phyloP scores from a whole-genome alignment of 2,797 vertebrate genomes.

The Linurgus olivaceus region DNA sequence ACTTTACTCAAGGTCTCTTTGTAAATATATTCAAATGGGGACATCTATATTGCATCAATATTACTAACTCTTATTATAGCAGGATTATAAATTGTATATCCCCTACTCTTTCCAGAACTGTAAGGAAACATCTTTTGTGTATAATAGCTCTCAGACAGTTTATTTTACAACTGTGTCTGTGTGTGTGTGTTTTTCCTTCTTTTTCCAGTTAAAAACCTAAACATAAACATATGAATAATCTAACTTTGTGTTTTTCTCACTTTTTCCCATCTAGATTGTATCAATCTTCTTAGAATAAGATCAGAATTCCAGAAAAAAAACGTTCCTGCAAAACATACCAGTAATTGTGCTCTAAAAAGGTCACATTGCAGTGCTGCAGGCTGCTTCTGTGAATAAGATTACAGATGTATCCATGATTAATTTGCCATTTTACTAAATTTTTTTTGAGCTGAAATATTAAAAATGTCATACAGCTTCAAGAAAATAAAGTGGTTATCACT shows the following conservation, averaged over 20 bases:
- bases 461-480: neutral
- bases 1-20: neutral
- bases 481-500: neutral
- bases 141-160: neutral
- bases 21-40: slow-evolving; percentile 30
- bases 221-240: neutral
- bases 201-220: neutral
- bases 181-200: no score
- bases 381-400: neutral
- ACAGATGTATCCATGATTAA: neutral
- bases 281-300: neutral
- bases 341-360: neutral
- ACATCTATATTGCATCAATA: neutral
- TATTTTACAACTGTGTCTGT: neutral
- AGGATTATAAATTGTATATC: slow-evolving; percentile 36
- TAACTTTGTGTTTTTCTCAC: neutral
- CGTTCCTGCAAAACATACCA: neutral
- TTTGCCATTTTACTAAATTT: neutral
- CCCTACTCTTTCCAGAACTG: neutral
- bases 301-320: neutral
- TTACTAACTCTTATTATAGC: neutral
- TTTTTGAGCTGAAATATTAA: neutral
- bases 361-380: neutral
- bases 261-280: neutral
- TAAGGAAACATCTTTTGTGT: neutral